phyloP scores from a whole-genome alignment of 2,888 invertebrate genomes.

The Pseudococcus longispinus region DNA sequence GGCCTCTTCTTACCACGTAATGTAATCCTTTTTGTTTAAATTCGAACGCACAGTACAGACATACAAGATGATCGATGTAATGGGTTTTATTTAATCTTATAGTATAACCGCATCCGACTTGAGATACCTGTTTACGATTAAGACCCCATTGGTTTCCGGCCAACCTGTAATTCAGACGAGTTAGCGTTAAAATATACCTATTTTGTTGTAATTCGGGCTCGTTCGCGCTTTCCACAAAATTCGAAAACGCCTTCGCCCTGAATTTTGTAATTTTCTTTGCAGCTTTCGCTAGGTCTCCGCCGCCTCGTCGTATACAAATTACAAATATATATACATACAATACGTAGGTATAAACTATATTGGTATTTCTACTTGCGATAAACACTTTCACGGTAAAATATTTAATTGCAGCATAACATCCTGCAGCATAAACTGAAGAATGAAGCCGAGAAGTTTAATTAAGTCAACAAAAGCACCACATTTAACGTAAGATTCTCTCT shows the following conservation, averaged over 20 bases:
- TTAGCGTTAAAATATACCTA: not conserved
- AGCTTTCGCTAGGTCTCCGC: not conserved
- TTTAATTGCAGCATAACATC: slow-evolving; percentile 34
- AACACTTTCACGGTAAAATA: slow-evolving; percentile 33
- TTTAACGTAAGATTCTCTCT: not conserved
- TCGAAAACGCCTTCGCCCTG: not conserved
- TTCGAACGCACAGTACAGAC: not conserved
- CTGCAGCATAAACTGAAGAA: slow-evolving; percentile 1
- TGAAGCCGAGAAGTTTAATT: slow-evolving; percentile 27
- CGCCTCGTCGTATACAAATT: too few species aligned
- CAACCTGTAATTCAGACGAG: not conserved
- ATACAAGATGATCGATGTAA: slow-evolving; percentile 43
- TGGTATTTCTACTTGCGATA: slow-evolving; percentile 1
- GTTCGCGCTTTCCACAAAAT: not conserved
- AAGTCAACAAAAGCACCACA: slow-evolving; percentile 33
- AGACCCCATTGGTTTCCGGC: slow-evolving; percentile 14
- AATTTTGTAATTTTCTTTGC: not conserved
- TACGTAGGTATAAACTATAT: not conserved
- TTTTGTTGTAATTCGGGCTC: not conserved
- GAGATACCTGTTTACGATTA: slow-evolving; percentile 30
- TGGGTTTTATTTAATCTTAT: slow-evolving; percentile 34
- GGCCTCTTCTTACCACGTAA: not conserved
- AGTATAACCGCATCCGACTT: slow-evolving; percentile 41
- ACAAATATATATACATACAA: not conserved
- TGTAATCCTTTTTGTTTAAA: slow-evolving; percentile 8